Percentiles rank a stretch among this genome's conserved stretches.
Evolutionary conservation across 2,888 invertebrate genomes (phyloP).

Genomic region (Limnephilus marmoratus): DNA sequence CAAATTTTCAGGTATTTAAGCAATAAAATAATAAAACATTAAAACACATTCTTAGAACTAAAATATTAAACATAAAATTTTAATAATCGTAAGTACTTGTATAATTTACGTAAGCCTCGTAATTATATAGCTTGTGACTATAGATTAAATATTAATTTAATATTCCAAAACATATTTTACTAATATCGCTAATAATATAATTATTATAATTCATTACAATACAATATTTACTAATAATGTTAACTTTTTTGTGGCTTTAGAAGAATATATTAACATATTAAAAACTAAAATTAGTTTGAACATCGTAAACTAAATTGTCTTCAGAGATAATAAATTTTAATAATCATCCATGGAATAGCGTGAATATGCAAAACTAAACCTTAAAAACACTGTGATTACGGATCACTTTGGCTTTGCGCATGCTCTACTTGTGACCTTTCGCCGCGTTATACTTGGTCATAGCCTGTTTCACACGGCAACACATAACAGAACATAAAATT

Average conservation of each 20-base stretch:
- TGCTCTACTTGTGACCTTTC: slow-evolving; percentile 26
- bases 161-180: neutral
- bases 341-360: neutral
- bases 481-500: slow-evolving; percentile 27
- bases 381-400: neutral
- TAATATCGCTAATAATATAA: neutral
- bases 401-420: slow-evolving; percentile 11
- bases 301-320: neutral
- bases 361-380: neutral
- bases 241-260: neutral
- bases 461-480: slow-evolving; percentile 53
- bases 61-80: neutral
- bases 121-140: neutral
- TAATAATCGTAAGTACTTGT: neutral
- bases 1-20: neutral
- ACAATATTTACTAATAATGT: neutral
- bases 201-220: neutral
- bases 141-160: neutral
- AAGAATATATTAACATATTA: neutral
- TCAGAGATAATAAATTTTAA: neutral
- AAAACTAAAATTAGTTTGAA: neutral
- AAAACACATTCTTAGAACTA: neutral
- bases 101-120: neutral
- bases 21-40: neutral
- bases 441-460: neutral